A percentile compares a stretch with the other conserved stretches of the same genome.
Evolutionary conservation across 1,140 invertebrate species (phyloP).

Genomic region (Drosophila ficusphila): DNA sequence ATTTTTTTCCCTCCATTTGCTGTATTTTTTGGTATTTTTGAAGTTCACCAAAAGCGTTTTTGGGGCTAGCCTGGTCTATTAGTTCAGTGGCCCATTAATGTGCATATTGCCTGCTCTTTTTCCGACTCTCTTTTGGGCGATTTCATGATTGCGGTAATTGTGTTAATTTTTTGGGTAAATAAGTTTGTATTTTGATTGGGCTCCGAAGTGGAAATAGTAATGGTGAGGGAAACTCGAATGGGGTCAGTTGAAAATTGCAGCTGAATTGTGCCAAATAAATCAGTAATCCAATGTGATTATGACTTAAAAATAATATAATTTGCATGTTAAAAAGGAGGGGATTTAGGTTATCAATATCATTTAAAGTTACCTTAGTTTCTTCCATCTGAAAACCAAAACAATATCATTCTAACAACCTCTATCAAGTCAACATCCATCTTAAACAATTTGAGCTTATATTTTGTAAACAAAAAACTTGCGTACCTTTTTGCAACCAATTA

Average conservation of each 20-base stretch:
- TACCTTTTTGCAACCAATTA: background rate
- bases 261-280: conserved; percentile 21
- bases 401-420: background rate
- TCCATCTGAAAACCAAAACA: background rate
- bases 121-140: conserved; percentile 23
- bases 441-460: conserved; percentile 16
- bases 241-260: conserved; percentile 48
- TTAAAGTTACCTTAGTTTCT: background rate
- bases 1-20: conserved; percentile 6
- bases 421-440: background rate
- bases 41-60: conserved; percentile 66
- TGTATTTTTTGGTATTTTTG: conserved; percentile 36
- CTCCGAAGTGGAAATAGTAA: background rate
- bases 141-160: conserved; percentile 73
- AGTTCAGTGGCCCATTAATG: conserved; percentile 80
- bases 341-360: background rate
- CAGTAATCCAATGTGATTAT: background rate
- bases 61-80: conserved; percentile 56
- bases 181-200: conserved; percentile 43
- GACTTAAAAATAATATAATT: background rate
- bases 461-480: too few relatives aligned
- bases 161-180: conserved; percentile 73
- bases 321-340: background rate
- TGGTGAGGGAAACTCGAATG: conserved; percentile 26
- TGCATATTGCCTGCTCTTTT: conserved; percentile 63